Evolutionary conservation across 2,113 vertebrate species (phyloP), one percentile per base, ranked within the genome.

Genomic region (Elaphurus davidianus): DNA sequence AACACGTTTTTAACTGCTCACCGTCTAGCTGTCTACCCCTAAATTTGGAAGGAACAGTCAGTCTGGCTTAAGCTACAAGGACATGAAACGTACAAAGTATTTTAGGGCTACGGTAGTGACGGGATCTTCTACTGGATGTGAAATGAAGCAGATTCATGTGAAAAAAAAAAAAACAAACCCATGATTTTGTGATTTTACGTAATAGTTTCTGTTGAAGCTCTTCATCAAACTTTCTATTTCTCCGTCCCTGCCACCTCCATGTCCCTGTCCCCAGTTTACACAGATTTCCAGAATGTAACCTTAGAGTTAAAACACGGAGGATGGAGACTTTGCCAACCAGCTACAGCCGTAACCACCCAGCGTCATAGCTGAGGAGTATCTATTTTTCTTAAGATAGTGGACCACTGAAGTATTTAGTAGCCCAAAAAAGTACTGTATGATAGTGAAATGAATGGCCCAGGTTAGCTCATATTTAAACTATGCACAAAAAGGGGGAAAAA

Each of bases 11-110:
- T 6, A 94, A 94, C 98, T 94, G 60, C 28, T 94, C 21, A 43
- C 57, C 9, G 52, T 96, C 97, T 93, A 97, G 90, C 95, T 97
- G 97, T 91, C 97, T 98, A 99, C 98, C 95, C 97, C 97, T 98
- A 96, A 98, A 98, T 98, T 94, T 97, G 95, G 95, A 97, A 94
- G 96, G 67, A 71, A 95, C 96, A 97, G 98, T 98, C 97, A 97
- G 97, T 97, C 96, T 97, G 91, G 98, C 88, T 43, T 95, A 98
- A 97, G 90, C 93, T 96, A 97, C 93, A 17, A 97, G 97, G 98
- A 98, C 98, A 97, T 95, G 89, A 98, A 98, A 97, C 92, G 96
- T 92, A 98, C n/a, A 94, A 96, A 96, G 91, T 57, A 94, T 76
- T 33, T 93, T 90, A 83, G 52, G 93, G 82, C 90, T 98, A 97